These are phyloP conservation scores for Poeciliopsis turrubarensis DNA, from an alignment of 2,113 vertebrate genomes.

Conservation along the genomic window DNA sequence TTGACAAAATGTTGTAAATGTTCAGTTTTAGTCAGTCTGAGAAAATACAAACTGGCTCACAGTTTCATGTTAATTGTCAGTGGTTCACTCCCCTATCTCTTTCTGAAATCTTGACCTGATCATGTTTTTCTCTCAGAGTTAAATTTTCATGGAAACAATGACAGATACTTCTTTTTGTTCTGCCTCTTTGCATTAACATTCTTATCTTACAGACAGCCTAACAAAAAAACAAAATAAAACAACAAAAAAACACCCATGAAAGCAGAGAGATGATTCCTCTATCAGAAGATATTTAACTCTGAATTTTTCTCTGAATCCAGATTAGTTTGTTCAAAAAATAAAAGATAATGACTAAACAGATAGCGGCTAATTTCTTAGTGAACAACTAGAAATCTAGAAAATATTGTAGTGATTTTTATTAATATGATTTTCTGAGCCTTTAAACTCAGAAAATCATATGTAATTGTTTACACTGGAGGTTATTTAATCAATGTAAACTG, in stretches of 20 bases:
- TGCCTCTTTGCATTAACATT: background rate
- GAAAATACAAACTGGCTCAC: background rate
- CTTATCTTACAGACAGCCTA: background rate
- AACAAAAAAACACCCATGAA: background rate
- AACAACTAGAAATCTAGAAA: background rate
- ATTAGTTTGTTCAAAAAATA: background rate
- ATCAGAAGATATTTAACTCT: too few relatives aligned
- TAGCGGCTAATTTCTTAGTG: background rate
- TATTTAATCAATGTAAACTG: background rate
- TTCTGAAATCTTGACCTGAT: constrained; percentile 9
- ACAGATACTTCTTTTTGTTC: background rate
- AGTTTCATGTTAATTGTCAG: background rate
- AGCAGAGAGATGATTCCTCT: background rate
- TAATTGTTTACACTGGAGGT: background rate
- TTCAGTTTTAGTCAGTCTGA: background rate
- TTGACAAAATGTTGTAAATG: too few relatives aligned
- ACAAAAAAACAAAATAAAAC: background rate
- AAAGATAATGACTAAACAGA: background rate
- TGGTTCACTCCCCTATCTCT: background rate
- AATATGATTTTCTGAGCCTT: background rate
- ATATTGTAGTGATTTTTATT: background rate
- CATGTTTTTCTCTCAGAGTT: constrained; percentile 2
- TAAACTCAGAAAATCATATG: background rate
- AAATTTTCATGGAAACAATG: background rate
- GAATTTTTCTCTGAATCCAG: background rate